Percentiles rank a stretch among this genome's conserved stretches.
These are phyloP conservation scores for Netelia virgata DNA, from an alignment of 2,888 invertebrate species.

Conservation along the genomic window DNA sequence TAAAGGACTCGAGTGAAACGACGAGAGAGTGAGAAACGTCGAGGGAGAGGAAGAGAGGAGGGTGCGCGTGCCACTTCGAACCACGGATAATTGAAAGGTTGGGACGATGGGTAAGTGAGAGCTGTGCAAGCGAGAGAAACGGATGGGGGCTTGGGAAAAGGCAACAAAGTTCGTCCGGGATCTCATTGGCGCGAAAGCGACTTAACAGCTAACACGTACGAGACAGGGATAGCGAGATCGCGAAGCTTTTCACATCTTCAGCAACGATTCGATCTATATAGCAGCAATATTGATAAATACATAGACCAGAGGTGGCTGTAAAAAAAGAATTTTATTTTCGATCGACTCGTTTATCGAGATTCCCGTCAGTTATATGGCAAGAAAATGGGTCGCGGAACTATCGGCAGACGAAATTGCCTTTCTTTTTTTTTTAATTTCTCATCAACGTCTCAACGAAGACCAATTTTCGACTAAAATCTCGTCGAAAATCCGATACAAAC, in stretches of 20 bases:
- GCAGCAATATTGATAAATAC: too few species aligned
- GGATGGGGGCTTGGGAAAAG: conserved; percentile 16
- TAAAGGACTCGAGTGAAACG: conserved; percentile 6
- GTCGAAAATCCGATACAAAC: too few species aligned
- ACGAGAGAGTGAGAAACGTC: conserved; percentile 16
- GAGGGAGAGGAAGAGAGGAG: conserved; percentile 6
- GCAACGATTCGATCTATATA: not conserved
- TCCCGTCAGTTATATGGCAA: too few species aligned
- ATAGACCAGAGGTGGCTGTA: too few species aligned
- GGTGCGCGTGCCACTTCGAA: conserved; percentile 62
- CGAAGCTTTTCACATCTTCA: conserved; percentile 14
- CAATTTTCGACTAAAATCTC: too few species aligned
- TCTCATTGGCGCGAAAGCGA: conserved; percentile 30
- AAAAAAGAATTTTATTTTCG: too few species aligned
- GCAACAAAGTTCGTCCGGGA: conserved; percentile 30
- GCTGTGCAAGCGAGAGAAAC: not conserved
- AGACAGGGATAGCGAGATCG: conserved; percentile 12
- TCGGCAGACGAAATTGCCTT: too few species aligned
- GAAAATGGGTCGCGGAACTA: too few species aligned
- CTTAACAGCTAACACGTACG: conserved; percentile 31
- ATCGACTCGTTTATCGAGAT: too few species aligned
- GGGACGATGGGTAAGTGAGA: not conserved
- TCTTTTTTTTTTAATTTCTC: too few species aligned
- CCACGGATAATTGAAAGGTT: conserved; percentile 69
- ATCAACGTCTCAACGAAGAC: too few species aligned